A percentile compares a stretch with the other conserved stretches of the same genome.
phyloP scores from a whole-genome alignment of 2,888 invertebrate species.

The Chymomyza fuscimana region DNA sequence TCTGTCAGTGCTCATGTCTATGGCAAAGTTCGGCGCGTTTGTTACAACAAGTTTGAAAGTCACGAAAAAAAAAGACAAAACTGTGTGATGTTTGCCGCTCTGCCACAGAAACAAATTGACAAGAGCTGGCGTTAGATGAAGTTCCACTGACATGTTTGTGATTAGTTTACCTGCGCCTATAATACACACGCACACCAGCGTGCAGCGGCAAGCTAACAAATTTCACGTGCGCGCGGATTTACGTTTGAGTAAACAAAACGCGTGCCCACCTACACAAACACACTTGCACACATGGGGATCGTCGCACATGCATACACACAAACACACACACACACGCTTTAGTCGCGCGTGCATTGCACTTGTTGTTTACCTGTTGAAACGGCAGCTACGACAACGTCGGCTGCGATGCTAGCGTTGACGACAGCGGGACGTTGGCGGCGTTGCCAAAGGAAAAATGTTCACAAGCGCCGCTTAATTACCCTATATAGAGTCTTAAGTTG shows the following conservation, averaged over 20 bases:
- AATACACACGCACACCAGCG: slow-evolving; percentile 2
- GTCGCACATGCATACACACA: neutral
- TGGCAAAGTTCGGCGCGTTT: slow-evolving; percentile 10
- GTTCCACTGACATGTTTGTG: slow-evolving; percentile 47
- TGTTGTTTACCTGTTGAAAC: slow-evolving; percentile 65
- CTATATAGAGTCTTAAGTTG: slow-evolving; percentile 75
- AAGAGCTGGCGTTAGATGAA: slow-evolving; percentile 58
- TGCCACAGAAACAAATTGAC: slow-evolving; percentile 58
- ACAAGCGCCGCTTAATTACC: slow-evolving; percentile 74
- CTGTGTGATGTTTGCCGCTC: slow-evolving; percentile 63
- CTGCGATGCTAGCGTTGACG: slow-evolving; percentile 22
- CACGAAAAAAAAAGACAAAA: slow-evolving; percentile 4
- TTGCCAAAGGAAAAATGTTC: slow-evolving; percentile 69
- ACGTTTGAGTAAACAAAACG: slow-evolving; percentile 68
- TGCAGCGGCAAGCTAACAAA: slow-evolving; percentile 28
- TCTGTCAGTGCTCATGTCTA: slow-evolving; percentile 32
- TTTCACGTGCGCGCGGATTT: slow-evolving; percentile 69
- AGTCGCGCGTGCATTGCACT: slow-evolving; percentile 65
- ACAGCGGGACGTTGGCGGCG: slow-evolving; percentile 54
- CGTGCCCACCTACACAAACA: slow-evolving; percentile 38
- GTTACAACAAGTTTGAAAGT: slow-evolving; percentile 18
- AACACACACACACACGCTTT: slow-evolving; percentile 16
- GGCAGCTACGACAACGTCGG: slow-evolving; percentile 40
- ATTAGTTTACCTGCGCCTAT: slow-evolving; percentile 43
- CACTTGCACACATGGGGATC: neutral